Base-by-base conservation (phyloP, 2,888 invertebrate species). In the Temnothorax rugatulus region DNA sequence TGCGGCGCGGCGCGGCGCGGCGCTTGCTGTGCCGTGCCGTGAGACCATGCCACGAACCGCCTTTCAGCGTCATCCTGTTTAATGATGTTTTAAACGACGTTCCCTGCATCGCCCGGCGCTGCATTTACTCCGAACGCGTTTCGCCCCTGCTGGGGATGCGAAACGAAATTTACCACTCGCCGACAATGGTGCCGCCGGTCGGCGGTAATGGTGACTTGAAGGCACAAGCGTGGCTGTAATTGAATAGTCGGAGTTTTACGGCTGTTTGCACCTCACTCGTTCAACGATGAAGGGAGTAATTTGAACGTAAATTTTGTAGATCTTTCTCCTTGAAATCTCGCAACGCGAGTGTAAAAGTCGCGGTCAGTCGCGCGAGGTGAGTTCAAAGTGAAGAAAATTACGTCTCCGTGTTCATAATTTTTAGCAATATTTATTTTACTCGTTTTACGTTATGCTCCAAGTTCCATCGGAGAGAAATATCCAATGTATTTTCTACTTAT, bases 1-100 rank as follows among this genome's bases (percentile, higher is more conserved):
- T 11, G 54, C 57, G 25, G 7, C 9, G 44, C 44, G 21, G n/a
- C 11, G 25, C 41, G 38, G 25, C 15, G 21, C 29, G 44, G 61
- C 52, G 52, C 69, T 79, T 68, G 41, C 13, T 9, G 54, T n/a
- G 59, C 52, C 71, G 25, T 50, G 57, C 44, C 69, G 47, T 41
- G 47, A 25, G 44, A 63, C 50, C 79, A 5, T 34, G 34, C 34
- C 50, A 50, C 21, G 69, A n/a, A 34, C 81, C 81, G 64, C 66
- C 59, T 68, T 76, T 83, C 75, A 18, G 50, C 82, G 44, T 47
- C 69, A 50, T 61, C 61, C 77, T 41, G 63, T 86, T 77, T 74
- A 82, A 86, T 83, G 47, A 81, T 52, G 75, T 75, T 84, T 84
- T 84, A 81, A 84, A 84, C 74, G 74, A 68, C 66, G 61, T 81